These are phyloP conservation scores for Leptinotarsa haldemani DNA, from an alignment of 2,888 invertebrate species.

Conservation along the genomic window DNA sequence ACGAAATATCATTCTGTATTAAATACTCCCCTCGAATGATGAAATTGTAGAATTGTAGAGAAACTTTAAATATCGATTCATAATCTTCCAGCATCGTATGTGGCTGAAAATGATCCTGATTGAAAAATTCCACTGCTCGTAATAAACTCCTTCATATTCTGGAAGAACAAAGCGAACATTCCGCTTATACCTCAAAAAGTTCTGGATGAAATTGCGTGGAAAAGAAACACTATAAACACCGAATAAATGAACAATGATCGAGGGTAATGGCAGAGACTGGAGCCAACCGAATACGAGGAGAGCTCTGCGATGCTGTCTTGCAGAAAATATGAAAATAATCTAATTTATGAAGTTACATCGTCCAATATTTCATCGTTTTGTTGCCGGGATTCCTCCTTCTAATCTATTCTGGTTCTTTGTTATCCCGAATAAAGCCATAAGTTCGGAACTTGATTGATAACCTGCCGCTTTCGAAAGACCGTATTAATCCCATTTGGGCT, in stretches of 20 bases:
- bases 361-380: slow-evolving; percentile 52
- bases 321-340: slow-evolving; percentile 58
- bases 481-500: slow-evolving; percentile 39
- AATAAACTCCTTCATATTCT: not conserved
- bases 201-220: slow-evolving; percentile 62
- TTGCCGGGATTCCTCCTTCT: slow-evolving; percentile 44
- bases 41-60: too few species aligned
- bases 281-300: slow-evolving; percentile 51
- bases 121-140: not conserved
- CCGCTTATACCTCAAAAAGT: slow-evolving; percentile 65
- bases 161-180: not conserved
- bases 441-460: slow-evolving; percentile 46
- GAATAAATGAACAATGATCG: slow-evolving; percentile 61
- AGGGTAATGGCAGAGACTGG: slow-evolving; percentile 60
- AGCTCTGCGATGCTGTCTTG: slow-evolving; percentile 45
- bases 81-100: too few species aligned
- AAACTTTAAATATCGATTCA: too few species aligned
- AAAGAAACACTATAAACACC: slow-evolving; percentile 59
- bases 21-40: too few species aligned
- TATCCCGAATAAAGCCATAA: slow-evolving; percentile 47
- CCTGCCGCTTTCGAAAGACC: slow-evolving; percentile 38
- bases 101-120: too few species aligned
- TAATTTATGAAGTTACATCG: slow-evolving; percentile 56
- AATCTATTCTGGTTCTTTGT: slow-evolving; percentile 50
- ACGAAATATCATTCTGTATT: too few species aligned